These are phyloP conservation scores for Drosophila nasuta DNA, from an alignment of 1,140 invertebrate species.

Conservation along the genomic window DNA sequence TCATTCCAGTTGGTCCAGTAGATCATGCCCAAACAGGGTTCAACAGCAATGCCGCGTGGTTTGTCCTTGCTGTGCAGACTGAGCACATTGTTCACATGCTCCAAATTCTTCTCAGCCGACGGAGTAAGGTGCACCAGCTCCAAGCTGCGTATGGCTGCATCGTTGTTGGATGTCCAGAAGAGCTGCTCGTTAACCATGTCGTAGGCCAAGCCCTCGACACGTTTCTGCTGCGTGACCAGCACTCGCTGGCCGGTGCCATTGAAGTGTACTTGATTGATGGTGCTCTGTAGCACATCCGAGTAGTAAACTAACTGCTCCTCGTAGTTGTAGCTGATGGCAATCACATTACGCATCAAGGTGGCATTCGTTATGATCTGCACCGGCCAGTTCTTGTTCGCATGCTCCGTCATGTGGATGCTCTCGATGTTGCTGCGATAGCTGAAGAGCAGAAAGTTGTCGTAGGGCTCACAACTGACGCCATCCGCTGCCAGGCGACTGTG, in stretches of 20 bases:
- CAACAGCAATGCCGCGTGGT: conserved; percentile 92
- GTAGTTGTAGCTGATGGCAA: conserved; percentile 93
- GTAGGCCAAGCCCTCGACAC: conserved; percentile 93
- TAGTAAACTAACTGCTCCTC: conserved; percentile 90
- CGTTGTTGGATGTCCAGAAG: conserved; percentile 95
- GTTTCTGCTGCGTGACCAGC: conserved; percentile 90
- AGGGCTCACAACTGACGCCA: conserved; percentile 88
- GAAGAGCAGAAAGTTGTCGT: conserved; percentile 91
- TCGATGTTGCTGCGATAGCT: conserved; percentile 91
- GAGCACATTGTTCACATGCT: conserved; percentile 88
- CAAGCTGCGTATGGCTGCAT: conserved; percentile 90
- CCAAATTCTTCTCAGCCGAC: conserved; percentile 79
- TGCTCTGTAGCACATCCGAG: conserved; percentile 94
- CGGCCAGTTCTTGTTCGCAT: conserved; percentile 90
- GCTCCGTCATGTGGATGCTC: conserved; percentile 90
- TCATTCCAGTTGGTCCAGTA: conserved; percentile 95
- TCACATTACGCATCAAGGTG: conserved; percentile 91
- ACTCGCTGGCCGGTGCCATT: conserved; percentile 91
- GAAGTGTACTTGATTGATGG: conserved; percentile 93
- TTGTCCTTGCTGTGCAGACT: conserved; percentile 90
- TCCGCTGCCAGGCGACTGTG: conserved; percentile 89
- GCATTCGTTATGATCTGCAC: conserved; percentile 89
- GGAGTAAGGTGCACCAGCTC: conserved; percentile 84
- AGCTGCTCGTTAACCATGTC: conserved; percentile 88
- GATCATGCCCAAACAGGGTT: conserved; percentile 90